Conservation (phyloP, 2,888 invertebrate species). For the Desoria tigrina region DNA sequence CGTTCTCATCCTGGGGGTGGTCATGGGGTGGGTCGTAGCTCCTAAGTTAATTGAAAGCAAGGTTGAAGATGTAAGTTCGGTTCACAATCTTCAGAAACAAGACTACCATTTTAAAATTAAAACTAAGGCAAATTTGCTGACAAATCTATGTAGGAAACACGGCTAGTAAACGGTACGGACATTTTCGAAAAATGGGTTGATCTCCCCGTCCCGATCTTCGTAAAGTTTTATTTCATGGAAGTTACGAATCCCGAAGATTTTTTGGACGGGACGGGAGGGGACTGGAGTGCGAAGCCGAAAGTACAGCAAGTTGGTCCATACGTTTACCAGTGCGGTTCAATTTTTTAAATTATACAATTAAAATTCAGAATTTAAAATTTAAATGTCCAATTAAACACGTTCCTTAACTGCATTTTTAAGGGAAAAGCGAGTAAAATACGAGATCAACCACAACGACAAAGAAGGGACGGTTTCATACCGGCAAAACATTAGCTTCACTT, state of each 20-base stretch:
- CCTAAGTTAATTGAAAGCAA: conserved; percentile 44
- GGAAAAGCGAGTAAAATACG: conserved; percentile 42
- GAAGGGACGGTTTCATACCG: conserved; percentile 40
- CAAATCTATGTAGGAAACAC: not conserved
- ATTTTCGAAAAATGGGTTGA: conserved; percentile 46
- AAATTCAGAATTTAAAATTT: not conserved
- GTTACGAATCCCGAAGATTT: conserved; percentile 31
- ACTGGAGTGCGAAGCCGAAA: conserved; percentile 24
- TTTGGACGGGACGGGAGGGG: conserved; percentile 23
- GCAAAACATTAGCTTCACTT: conserved; percentile 34
- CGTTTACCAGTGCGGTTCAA: conserved; percentile 33
- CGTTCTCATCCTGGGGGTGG: conserved; percentile 28
- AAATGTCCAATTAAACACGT: too few species aligned
- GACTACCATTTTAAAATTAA: too few species aligned
- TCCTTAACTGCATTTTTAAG: too few species aligned
- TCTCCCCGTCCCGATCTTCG: conserved; percentile 38
- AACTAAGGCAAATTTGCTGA: not conserved
- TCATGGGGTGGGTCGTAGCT: conserved; percentile 48
- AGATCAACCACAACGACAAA: conserved; percentile 26
- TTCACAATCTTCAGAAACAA: too few species aligned
- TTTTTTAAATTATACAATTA: not conserved
- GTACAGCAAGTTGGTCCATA: conserved; percentile 43
- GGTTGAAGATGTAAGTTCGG: conserved; percentile 26
- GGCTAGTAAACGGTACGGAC: conserved; percentile 4
- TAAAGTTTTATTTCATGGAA: conserved; percentile 31